A percentile compares a stretch with the other conserved stretches of the same genome.
Evolutionary conservation across 2,797 vertebrate genomes (phyloP).

Genomic region (Argyrosomus regius): DNA sequence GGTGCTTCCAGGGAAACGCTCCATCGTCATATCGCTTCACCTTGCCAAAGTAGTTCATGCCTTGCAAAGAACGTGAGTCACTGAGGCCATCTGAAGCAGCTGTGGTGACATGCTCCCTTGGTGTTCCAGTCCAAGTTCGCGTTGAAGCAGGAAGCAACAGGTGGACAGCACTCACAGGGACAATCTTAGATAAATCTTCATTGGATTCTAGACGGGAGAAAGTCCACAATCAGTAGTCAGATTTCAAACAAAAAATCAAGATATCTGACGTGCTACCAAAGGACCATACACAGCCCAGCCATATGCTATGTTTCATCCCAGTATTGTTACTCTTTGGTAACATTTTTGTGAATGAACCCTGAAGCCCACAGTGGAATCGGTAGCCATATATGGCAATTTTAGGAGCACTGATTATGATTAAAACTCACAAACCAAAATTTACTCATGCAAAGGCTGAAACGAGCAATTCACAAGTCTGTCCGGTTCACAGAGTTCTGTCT

Average conservation of each 20-base stretch:
- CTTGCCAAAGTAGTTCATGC: not conserved
- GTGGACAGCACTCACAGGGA: not conserved
- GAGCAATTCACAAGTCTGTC: not conserved
- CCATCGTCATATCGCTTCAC: not conserved
- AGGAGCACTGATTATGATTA: not conserved
- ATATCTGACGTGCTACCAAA: not conserved
- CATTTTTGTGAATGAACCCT: not conserved
- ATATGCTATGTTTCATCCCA: too few relatives aligned
- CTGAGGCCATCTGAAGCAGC: not conserved
- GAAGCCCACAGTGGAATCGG: not conserved
- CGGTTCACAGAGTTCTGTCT: not conserved
- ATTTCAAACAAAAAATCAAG: not conserved
- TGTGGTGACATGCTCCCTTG: not conserved
- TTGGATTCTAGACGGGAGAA: not conserved
- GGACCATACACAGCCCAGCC: not conserved
- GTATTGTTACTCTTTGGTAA: not conserved
- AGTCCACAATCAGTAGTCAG: not conserved
- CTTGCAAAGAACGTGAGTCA: not conserved
- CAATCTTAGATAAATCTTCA: not conserved
- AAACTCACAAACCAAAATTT: not conserved
- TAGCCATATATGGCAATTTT: not conserved
- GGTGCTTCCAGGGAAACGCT: not conserved
- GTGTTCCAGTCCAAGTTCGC: not conserved
- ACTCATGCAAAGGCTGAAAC: not conserved
- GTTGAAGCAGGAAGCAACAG: not conserved